Base-by-base conservation (phyloP, 1,140 invertebrate species). In the Macrobrachium nipponense region DNA sequence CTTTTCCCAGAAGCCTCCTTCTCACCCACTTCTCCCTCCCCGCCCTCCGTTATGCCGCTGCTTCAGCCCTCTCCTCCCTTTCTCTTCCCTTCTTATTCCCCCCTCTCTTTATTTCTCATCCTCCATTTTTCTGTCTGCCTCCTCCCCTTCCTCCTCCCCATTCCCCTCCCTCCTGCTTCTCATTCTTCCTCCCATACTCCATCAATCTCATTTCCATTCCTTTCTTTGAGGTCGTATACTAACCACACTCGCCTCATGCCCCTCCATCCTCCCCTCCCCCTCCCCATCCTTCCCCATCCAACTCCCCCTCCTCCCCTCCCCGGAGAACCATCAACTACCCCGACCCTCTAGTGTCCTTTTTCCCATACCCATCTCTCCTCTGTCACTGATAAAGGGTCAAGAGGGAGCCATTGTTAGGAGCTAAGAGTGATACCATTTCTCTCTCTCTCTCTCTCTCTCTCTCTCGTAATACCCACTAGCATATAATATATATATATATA, bases 401-500 rank as follows among this genome's bases (percentile, higher is more conserved):
- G 51, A 51, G 51, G 51, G 51, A 51, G 51, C 51, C 51, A 10
- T 51, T 51, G 51, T 51, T 51, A 12, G 12, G 12, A 12, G 51
- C 51, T 51, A 51, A 51, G 12, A 51, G 51, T 51, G 51, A 51
- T 51, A 51, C 51, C 51, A 18, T 15, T 27, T 15, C 20, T 70
- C 20, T 70, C 20, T 70, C 20, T 70, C 20, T 70, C 20, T 70
- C 20, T 70, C 20, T 70, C 20, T 70, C 20, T 70, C 20, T 70
- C 20, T 70, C 20, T n/a, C 20, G 4, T 36, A 36, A 36, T 36
- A 36, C 27, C 27, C 27, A 36, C 27, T 36, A 36, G 27, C 27
- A 36, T 70, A 70, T n/a, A 70, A 20, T 18, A 17, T 70, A 20
- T 70, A 70, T 70, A 70, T 70, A 20, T 70, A 70, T 70, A 20